A percentile compares a stretch with the other conserved stretches of the same genome.
phyloP scores from a whole-genome alignment of 2,888 invertebrate genomes.

The Rhogogaster chlorosoma region DNA sequence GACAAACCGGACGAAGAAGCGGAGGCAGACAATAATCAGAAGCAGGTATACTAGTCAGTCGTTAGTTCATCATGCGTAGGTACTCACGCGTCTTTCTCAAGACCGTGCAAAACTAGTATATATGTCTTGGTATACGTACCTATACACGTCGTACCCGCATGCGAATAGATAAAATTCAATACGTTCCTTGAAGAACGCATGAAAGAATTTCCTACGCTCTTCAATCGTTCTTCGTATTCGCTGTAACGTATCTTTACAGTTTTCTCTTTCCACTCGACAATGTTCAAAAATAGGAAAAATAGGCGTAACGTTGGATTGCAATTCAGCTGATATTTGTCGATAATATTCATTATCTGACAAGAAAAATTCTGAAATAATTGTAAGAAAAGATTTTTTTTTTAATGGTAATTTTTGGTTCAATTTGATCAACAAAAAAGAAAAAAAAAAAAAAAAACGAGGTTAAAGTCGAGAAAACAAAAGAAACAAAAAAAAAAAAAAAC shows the following conservation, averaged over 20 bases:
- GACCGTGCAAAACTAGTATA: not conserved
- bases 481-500: not conserved
- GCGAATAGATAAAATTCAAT: slow-evolving; percentile 26
- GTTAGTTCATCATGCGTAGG: slow-evolving; percentile 37
- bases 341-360: no score
- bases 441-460: not conserved
- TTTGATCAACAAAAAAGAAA: no score
- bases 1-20: slow-evolving; percentile 65
- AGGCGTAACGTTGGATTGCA: not conserved
- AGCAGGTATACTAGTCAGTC: slow-evolving; percentile 21
- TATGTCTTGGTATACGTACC: not conserved
- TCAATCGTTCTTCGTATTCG: not conserved
- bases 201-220: not conserved
- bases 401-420: no score
- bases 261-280: not conserved
- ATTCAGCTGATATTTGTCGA: not conserved
- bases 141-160: no score
- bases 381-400: no score
- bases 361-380: not conserved
- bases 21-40: not conserved
- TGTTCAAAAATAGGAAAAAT: not conserved
- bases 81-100: not conserved
- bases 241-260: not conserved
- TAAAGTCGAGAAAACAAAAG: not conserved
- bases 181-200: slow-evolving; percentile 1